Evolutionary conservation across 2,113 vertebrate species (phyloP).

Genomic region (Bagarius yarrelli): DNA sequence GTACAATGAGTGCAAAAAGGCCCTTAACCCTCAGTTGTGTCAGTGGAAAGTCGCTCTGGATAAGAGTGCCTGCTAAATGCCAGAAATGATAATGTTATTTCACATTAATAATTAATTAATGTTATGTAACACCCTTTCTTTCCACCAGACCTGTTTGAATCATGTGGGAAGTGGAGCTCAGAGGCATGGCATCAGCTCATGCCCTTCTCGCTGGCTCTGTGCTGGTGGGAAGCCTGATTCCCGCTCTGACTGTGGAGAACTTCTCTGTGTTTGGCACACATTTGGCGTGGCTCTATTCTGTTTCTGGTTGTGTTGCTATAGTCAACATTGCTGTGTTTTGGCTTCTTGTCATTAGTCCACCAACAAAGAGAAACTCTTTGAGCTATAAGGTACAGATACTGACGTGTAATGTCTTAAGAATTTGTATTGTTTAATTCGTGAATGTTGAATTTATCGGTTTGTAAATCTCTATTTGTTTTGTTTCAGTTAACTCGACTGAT

Average conservation of each 20-base stretch:
- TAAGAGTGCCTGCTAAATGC: too few relatives aligned
- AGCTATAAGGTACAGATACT: conserved; percentile 79
- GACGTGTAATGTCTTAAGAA: neutral
- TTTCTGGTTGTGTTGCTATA: conserved; percentile 72
- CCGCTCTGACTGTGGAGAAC: conserved; percentile 71
- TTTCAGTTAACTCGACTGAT: conserved; percentile 80
- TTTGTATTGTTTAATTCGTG: too few relatives aligned
- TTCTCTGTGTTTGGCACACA: conserved; percentile 86
- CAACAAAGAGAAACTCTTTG: conserved; percentile 81
- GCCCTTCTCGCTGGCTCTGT: conserved; percentile 73
- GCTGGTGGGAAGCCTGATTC: conserved; percentile 74
- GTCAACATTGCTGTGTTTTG: conserved; percentile 79
- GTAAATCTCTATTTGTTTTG: neutral
- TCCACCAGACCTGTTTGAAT: neutral
- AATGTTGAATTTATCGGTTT: neutral
- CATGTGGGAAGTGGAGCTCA: conserved; percentile 85
- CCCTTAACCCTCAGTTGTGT: too few relatives aligned
- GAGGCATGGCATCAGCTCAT: conserved; percentile 81
- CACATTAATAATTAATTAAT: too few relatives aligned
- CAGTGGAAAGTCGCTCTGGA: too few relatives aligned
- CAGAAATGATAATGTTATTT: too few relatives aligned
- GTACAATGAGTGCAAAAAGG: too few relatives aligned
- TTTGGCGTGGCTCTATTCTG: conserved; percentile 82
- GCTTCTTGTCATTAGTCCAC: conserved; percentile 75
- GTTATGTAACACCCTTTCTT: neutral